Conservation (phyloP, 2,113 vertebrate species). For the Fukomys damarensis region DNA sequence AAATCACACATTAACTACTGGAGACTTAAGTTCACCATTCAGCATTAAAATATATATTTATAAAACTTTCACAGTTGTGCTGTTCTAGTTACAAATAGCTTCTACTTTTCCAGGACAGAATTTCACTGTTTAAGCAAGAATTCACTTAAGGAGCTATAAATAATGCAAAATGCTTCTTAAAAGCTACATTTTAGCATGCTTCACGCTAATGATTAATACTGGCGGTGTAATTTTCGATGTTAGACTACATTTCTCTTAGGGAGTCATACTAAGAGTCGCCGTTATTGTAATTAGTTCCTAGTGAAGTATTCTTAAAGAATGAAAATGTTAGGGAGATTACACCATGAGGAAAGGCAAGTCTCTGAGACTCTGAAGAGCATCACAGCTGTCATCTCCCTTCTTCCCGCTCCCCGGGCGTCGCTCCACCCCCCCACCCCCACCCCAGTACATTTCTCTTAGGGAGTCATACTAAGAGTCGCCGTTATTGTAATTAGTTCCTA, state of each 20-base stretch:
- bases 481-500: too few relatives aligned
- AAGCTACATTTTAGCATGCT: constrained; percentile 81
- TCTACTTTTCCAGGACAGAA: constrained; percentile 89
- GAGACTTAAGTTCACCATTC: constrained; percentile 79
- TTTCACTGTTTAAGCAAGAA: constrained; percentile 89
- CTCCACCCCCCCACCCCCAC: too few relatives aligned
- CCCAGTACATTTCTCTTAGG: not conserved
- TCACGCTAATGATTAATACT: constrained; percentile 83
- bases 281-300: too few relatives aligned
- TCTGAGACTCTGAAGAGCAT: too few relatives aligned
- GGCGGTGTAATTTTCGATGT: constrained; percentile 74
- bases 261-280: too few relatives aligned
- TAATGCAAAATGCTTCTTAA: constrained; percentile 85
- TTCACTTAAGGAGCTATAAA: constrained; percentile 90
- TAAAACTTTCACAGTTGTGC: constrained; percentile 86
- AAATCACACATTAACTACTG: constrained; percentile 81
- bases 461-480: too few relatives aligned
- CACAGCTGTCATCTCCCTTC: too few relatives aligned
- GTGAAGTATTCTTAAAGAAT: too few relatives aligned
- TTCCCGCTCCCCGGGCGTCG: too few relatives aligned
- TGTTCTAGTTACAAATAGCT: constrained; percentile 88
- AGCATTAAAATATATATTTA: constrained; percentile 88
- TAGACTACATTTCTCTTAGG: not conserved
- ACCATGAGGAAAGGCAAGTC: too few relatives aligned
- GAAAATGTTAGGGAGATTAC: too few relatives aligned